Evolutionary conservation across 2,797 vertebrate genomes (phyloP).

Genomic region (Silurus lanzhouensis): DNA sequence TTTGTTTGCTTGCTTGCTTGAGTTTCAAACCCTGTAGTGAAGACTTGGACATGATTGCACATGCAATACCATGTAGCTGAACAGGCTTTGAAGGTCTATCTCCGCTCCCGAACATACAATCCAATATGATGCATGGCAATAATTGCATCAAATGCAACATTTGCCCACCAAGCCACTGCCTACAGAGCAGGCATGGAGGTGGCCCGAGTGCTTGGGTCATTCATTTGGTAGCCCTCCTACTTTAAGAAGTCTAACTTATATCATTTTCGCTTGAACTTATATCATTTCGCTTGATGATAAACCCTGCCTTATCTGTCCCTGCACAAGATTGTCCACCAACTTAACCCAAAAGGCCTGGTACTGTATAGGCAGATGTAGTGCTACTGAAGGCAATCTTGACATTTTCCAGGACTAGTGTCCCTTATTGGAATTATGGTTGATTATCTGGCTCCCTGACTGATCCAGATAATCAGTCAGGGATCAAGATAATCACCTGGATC

Average conservation of each 20-base stretch:
- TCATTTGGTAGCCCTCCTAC: not conserved
- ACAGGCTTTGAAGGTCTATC: too few relatives aligned
- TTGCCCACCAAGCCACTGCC: not conserved
- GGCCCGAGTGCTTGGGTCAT: too few relatives aligned
- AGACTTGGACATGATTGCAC: not conserved
- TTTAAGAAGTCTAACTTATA: not conserved
- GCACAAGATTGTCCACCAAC: not conserved
- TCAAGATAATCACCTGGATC: too few relatives aligned
- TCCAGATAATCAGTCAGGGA: too few relatives aligned
- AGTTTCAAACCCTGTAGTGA: not conserved
- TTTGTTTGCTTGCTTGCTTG: not conserved
- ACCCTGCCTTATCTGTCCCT: not conserved
- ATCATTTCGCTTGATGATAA: not conserved
- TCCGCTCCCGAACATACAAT: not conserved
- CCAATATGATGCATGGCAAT: too few relatives aligned
- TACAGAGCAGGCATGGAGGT: not conserved
- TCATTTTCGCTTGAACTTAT: not conserved
- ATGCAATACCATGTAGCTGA: not conserved
- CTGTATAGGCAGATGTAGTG: too few relatives aligned
- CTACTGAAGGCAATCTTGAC: not conserved
- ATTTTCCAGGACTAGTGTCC: not conserved
- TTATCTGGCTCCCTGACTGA: not conserved
- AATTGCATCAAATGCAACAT: not conserved
- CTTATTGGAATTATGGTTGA: not conserved
- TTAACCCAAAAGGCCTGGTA: not conserved